phyloP scores from a whole-genome alignment of 2,113 vertebrate genomes.

The Oncorhynchus tshawytscha region DNA sequence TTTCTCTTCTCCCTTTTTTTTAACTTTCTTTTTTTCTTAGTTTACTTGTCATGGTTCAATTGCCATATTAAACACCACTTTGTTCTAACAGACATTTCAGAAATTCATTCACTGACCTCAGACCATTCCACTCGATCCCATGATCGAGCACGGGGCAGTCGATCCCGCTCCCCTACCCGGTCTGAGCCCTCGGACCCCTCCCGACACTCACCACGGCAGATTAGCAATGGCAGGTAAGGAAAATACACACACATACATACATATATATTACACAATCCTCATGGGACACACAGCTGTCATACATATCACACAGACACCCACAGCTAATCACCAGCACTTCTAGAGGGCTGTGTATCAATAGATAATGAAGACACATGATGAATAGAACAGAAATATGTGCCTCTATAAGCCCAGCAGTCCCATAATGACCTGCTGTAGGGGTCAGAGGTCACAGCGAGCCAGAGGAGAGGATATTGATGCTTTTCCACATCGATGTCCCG shows the following conservation, averaged over 20 bases:
- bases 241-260: background rate
- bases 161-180: constrained; percentile 91
- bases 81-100: constrained; percentile 93
- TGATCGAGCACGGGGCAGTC: constrained; percentile 82
- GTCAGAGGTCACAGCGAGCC: background rate
- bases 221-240: constrained; percentile 92
- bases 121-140: constrained; percentile 96
- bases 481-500: background rate
- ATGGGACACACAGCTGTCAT: too few species aligned
- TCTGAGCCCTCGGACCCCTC: constrained; percentile 89
- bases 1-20: background rate
- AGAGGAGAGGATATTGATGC: constrained; percentile 17
- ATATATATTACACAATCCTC: constrained; percentile 11
- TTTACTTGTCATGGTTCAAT: constrained; percentile 6
- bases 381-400: constrained; percentile 48
- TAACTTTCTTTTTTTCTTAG: too few species aligned
- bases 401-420: constrained; percentile 29
- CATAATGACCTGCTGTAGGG: constrained; percentile 33
- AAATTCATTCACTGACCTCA: constrained; percentile 98
- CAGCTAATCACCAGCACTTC: background rate
- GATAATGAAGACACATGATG: constrained; percentile 38
- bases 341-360: constrained; percentile 38
- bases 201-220: constrained; percentile 90
- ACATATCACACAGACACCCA: background rate
- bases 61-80: constrained; percentile 33